Base-by-base conservation (phyloP, 2,888 invertebrate species). In the Galerucella pusilla region DNA sequence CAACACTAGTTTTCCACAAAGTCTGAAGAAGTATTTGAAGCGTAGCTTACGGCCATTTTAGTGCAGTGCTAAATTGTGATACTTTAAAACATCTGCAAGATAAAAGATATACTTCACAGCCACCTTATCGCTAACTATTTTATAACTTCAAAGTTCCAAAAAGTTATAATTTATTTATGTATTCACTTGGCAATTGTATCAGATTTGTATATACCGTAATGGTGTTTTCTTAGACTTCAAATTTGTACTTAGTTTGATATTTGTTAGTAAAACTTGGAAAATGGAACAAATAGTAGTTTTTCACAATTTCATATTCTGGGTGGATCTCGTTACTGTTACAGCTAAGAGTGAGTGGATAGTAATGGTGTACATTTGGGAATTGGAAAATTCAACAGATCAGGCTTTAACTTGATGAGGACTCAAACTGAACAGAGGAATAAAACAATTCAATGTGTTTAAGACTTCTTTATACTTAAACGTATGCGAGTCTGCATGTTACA, bases 81-180 rank as follows among this genome's bases (percentile, higher is more conserved):
- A 77, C 71, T 75, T 77, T 61, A 71, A 67, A 74, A 77, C 74
- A 77, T 77, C 75, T 75, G 75, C 74, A 75, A 74, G 75, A 75
- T 77, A 74, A 75, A 74, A 63, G 71, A 76, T 68, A 76, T 75
- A 76, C 76, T 76, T 75, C 64, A 76, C 65, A 67, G 76, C 65
- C 71, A 73, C 71, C 67, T 76, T 78, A 73, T 76, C 63, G 64
- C 71, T 64, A 67, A 73, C 71, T 67, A 71, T 76, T 78, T 78
- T 74, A 74, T 76, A 70, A 69, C 69, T 73, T 68, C 64, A 52
- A 73, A 73, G 66, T 78, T 69, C 25, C 11, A 59, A 45, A 66
- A 78, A 78, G 68, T 77, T 70, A 57, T 57, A 71, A 76, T 78
- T 78, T 78, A 75, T 78, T 71, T 74, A 64, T 68, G 68, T 45